Evolutionary conservation across 2,113 vertebrate species (phyloP), one percentile per base, ranked within the genome.

Genomic region (Corythoichthys intestinalis): DNA sequence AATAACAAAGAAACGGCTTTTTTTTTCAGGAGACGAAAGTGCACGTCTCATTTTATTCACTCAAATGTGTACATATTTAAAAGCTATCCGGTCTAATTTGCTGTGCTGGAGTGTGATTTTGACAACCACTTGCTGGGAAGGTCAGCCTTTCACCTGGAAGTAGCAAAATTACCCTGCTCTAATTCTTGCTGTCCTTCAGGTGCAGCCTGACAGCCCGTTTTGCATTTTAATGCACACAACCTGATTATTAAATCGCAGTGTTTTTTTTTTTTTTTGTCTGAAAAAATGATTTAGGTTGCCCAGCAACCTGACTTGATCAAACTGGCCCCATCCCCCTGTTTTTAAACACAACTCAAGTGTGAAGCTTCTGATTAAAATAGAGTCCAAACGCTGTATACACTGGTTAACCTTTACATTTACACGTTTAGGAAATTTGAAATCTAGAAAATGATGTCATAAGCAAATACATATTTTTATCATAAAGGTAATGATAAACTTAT

Each of bases 361-460:
- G 70, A 35, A 34, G 17, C 76, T 80, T 69, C 79, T 88, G 87
- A 88, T 88, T 87, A 85, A 81, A 88, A 83, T 79, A 83, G 84
- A 72, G 81, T 79, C 70, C 86, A 83, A 60, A 74, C 59, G 49
- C 69, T 47, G 20, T 14, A 11, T 47, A 63, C n/a, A 47, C 38
- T 11, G 6, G 58, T 61, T 47, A 46, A 62, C 41, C 10, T 62
- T 62, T 28, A 13, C 11, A 62, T 50, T 15, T 50, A 13, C 28
- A 12, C 2, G 0, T 35, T 35, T 58, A 28, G 56, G 56, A 58
- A 5, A 35, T 57, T 57, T 57, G 11, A 35, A 58, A 0, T 5
- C 28, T 6, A 6, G 34, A 35, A 57, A 35, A 57, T 57, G 6
- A 54, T 54, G 9, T 20, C 20, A 54, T 20, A 58, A 35, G 56